Percentiles rank a stretch among this genome's conserved stretches.
phyloP scores from a whole-genome alignment of 2,113 vertebrate genomes.

The Perognathus longimembris region DNA sequence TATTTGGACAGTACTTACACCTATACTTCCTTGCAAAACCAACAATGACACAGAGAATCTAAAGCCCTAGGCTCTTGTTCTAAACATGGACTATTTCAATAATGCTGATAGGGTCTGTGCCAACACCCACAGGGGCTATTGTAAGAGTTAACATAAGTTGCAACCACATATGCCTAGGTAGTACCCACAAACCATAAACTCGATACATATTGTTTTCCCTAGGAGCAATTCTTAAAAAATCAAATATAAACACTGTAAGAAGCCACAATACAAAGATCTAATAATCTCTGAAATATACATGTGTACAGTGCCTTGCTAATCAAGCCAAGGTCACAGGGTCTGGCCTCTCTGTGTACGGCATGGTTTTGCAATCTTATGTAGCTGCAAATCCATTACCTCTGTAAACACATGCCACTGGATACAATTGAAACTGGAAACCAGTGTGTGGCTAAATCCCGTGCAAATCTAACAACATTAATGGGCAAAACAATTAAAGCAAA shows the following conservation, averaged over 20 bases:
- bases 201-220: constrained; percentile 31
- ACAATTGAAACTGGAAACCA: constrained; percentile 66
- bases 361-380: background rate
- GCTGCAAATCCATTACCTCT: constrained; percentile 61
- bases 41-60: constrained; percentile 36
- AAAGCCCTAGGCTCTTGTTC: constrained; percentile 42
- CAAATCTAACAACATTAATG: constrained; percentile 67
- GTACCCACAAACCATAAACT: background rate
- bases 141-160: constrained; percentile 8
- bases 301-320: constrained; percentile 14
- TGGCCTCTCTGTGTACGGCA: background rate
- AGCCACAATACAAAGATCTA: background rate
- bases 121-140: background rate
- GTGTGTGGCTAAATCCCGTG: constrained; percentile 38
- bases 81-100: constrained; percentile 11
- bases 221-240: constrained; percentile 55
- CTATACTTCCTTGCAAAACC: constrained; percentile 66
- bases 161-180: background rate
- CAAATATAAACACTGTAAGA: constrained; percentile 45
- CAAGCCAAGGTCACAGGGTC: constrained; percentile 42
- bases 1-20: constrained; percentile 49
- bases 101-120: background rate
- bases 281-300: constrained; percentile 44
- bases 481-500: constrained; percentile 69
- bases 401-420: constrained; percentile 66